Evolutionary conservation across 2,797 vertebrate species (phyloP), one percentile per base, ranked within the genome.

Genomic region (Limnodromus scolopaceus): DNA sequence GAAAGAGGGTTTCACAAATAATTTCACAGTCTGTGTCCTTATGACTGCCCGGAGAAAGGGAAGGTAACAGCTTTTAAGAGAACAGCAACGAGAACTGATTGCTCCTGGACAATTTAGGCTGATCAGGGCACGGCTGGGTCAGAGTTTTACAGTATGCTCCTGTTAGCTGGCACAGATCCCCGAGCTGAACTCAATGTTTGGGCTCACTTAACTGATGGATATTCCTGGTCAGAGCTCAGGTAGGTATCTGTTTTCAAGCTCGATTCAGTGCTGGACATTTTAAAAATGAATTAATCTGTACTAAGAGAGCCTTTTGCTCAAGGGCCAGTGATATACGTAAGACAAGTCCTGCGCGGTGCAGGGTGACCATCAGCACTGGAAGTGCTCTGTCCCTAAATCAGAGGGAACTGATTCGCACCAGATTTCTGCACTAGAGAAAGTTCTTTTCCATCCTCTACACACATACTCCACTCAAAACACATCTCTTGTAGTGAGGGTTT

Each of bases 351-450:
- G 55, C 55, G 18, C 17, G 13, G 17, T 49, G 12, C 53, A 63
- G 43, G 27, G n/a, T 6, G 2, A 22, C 7, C 22, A 43, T 30
- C 66, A 43, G n/a, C 0, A 0, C 45, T 32, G 27, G 14, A 77
- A 63, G 28, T 55, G 20, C 58, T 34, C 75, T 75, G 36, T 13
- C 46, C 77, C 53, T 65, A 11, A 57, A 43, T 36, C 28, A 34
- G 36, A n/a, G 9, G 22, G 32, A 78, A 63, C 43, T 45, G 41
- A 80, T 78, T 94, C 69, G 55, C 9, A 10, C 20, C 46, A 51
- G 43, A 39, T 68, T 34, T 71, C 61, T 63, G 43, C n/a, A 20
- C 41, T 41, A 30, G 39, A 55, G 32, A 8, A 63, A 58, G 18
- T 24, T 70, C 22, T 83, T 30, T 53, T 54, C 64, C 24, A n/a